Evolutionary conservation across 1,140 invertebrate genomes (phyloP).

Genomic region (Periplaneta americana): DNA sequence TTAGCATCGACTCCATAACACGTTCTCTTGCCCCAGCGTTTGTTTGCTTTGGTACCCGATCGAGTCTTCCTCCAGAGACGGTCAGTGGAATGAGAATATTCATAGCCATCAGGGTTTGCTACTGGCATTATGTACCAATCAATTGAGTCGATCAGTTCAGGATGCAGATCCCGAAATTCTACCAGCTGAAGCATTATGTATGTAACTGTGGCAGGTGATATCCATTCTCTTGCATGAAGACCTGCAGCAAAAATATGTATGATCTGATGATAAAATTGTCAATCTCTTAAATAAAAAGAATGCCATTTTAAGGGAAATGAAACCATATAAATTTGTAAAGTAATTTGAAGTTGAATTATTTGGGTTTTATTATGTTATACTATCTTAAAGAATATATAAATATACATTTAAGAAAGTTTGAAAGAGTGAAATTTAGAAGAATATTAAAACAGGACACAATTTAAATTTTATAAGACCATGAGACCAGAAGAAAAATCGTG

Average conservation of each 20-base stretch:
- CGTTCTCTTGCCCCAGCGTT: conserved; percentile 9
- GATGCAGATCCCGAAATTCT: conserved; percentile 40
- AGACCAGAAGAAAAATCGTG: too few relatives aligned
- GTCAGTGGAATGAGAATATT: conserved; percentile 42
- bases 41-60: conserved; percentile 26
- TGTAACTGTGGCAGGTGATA: conserved; percentile 54
- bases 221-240: conserved; percentile 54
- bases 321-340: too few relatives aligned
- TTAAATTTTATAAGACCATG: too few relatives aligned
- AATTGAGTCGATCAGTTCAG: conserved; percentile 44
- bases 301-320: too few relatives aligned
- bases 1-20: conserved; percentile 60
- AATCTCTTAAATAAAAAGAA: too few relatives aligned
- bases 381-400: too few relatives aligned
- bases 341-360: too few relatives aligned
- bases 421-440: too few relatives aligned
- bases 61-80: conserved; percentile 47
- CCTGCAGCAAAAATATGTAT: background rate
- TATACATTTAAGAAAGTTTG: too few relatives aligned
- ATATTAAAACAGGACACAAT: too few relatives aligned
- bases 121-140: conserved; percentile 55
- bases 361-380: too few relatives aligned
- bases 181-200: conserved; percentile 55
- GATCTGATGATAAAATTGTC: too few relatives aligned
- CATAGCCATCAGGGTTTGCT: conserved; percentile 66